Conservation (phyloP, 1,140 invertebrate species). For the Steinernema khuongi region DNA sequence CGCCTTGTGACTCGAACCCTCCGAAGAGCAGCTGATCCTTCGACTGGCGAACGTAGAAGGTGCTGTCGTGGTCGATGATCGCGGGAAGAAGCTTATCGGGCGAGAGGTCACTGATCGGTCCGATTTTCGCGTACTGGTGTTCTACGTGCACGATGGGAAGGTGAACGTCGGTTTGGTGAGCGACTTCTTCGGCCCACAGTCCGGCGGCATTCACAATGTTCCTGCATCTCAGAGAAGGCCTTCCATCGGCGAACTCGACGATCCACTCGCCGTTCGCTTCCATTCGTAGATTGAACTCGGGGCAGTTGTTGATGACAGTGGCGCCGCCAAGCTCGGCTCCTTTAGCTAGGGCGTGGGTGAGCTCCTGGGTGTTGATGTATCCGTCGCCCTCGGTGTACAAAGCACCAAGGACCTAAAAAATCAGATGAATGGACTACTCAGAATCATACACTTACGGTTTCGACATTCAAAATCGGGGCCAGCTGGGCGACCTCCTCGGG, state of each 20-base stretch:
- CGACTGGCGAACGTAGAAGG: conserved; percentile 60
- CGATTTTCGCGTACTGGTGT: conserved; percentile 37
- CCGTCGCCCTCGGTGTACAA: conserved; percentile 34
- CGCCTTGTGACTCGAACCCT: conserved; percentile 59
- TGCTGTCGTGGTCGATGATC: conserved; percentile 61
- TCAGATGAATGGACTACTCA: not conserved
- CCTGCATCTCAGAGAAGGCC: conserved; percentile 20
- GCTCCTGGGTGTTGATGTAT: conserved; percentile 5
- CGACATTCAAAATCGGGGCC: conserved; percentile 44
- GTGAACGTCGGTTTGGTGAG: conserved; percentile 26
- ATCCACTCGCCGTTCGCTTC: conserved; percentile 28
- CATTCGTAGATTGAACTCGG: conserved; percentile 21
- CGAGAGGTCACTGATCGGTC: conserved; percentile 8
- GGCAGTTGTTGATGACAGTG: conserved; percentile 27
- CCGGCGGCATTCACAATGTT: conserved; percentile 13
- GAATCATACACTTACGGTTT: not conserved
- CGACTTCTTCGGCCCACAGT: conserved; percentile 35
- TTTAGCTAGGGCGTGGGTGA: not conserved
- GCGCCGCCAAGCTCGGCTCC: conserved; percentile 35
- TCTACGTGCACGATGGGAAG: conserved; percentile 30
- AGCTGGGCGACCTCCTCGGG: conserved; percentile 58
- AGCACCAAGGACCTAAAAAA: conserved; percentile 30
- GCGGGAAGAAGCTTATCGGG: conserved; percentile 59
- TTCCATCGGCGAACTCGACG: conserved; percentile 30
- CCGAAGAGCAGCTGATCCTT: conserved; percentile 60